Evolutionary conservation across 2,888 invertebrate species (phyloP).

Genomic region (Lepas anatifera): DNA sequence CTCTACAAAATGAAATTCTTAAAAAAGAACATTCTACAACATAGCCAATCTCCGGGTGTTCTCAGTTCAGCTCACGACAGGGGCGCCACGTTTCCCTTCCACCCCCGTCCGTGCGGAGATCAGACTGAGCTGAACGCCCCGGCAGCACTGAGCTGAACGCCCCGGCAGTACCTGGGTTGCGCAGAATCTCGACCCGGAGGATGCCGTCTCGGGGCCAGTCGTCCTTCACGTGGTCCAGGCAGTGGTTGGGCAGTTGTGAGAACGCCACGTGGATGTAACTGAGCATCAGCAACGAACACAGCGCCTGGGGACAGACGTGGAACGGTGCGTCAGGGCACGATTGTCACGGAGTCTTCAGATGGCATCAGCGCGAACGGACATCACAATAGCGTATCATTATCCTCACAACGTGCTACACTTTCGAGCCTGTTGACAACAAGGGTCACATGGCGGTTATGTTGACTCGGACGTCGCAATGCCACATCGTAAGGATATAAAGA

Average conservation of each 20-base stretch:
- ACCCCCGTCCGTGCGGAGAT: too few relatives aligned
- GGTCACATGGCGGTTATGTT: too few relatives aligned
- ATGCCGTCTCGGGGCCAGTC: conserved; percentile 95
- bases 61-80: too few relatives aligned
- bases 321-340: not conserved
- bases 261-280: conserved; percentile 92
- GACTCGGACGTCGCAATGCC: too few relatives aligned
- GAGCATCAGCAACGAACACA: conserved; percentile 75
- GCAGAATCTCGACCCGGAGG: conserved; percentile 73
- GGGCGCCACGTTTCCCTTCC: too few relatives aligned
- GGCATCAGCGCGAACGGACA: not conserved
- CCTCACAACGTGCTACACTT: too few relatives aligned
- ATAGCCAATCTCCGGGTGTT: too few relatives aligned
- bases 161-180: conserved; percentile 39
- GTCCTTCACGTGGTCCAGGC: conserved; percentile 66
- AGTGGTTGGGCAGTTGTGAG: conserved; percentile 82
- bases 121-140: too few relatives aligned
- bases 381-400: not conserved
- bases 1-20: too few relatives aligned
- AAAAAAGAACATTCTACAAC: too few relatives aligned
- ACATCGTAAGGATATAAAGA: too few relatives aligned
- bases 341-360: not conserved
- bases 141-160: not conserved
- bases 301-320: conserved; percentile 45
- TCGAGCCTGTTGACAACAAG: too few relatives aligned